These are phyloP conservation scores for Artibeus jamaicensis DNA, from an alignment of 2,797 vertebrate genomes.

Conservation along the genomic window DNA sequence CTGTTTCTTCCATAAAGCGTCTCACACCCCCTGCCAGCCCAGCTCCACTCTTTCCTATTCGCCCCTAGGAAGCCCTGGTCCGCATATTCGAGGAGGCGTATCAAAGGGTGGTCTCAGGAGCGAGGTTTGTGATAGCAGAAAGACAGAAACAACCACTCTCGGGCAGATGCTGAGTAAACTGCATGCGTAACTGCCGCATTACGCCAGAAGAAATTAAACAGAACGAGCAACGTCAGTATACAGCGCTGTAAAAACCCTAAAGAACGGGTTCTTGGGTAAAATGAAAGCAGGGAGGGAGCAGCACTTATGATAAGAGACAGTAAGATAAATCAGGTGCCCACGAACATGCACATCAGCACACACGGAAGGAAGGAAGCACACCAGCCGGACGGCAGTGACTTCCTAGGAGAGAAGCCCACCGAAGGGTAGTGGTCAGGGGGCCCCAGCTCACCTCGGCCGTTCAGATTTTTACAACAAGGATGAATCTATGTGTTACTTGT, in stretches of 20 bases:
- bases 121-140: not conserved
- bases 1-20: not conserved
- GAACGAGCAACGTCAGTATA: not conserved
- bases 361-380: not conserved
- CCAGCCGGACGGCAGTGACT: not conserved
- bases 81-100: not conserved
- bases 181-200: too few relatives aligned
- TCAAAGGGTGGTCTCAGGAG: not conserved
- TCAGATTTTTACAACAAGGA: not conserved
- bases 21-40: not conserved
- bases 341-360: fast-evolving
- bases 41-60: not conserved
- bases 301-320: not conserved
- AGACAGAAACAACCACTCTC: not conserved
- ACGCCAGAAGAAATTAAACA: not conserved
- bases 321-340: too few relatives aligned
- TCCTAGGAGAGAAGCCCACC: not conserved
- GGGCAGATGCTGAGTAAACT: not conserved
- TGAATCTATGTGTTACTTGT: not conserved
- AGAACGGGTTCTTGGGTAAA: not conserved
- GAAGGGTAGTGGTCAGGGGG: not conserved
- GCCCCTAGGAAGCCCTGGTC: not conserved
- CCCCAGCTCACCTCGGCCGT: too few relatives aligned
- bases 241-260: not conserved
- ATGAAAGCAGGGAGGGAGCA: not conserved